These are phyloP conservation scores for Drosophila sproati DNA, from an alignment of 1,140 invertebrate species.

Conservation along the genomic window DNA sequence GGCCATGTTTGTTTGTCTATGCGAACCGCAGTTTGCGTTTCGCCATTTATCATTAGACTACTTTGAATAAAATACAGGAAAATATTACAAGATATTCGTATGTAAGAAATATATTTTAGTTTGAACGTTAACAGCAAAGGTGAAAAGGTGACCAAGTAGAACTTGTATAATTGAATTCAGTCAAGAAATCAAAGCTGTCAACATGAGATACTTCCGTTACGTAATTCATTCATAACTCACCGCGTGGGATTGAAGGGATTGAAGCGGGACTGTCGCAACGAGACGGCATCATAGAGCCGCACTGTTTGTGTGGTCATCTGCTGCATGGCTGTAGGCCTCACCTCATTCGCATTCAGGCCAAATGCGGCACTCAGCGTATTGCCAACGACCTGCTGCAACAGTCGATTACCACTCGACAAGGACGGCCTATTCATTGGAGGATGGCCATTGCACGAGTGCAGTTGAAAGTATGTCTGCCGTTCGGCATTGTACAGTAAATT, in stretches of 20 bases:
- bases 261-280: conserved; percentile 71
- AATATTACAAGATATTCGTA: no score
- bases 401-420: conserved; percentile 28
- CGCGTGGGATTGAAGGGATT: conserved; percentile 82
- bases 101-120: no score
- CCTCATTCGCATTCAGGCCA: conserved; percentile 59
- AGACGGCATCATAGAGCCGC: conserved; percentile 70
- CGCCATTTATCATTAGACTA: no score
- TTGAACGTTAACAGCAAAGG: no score
- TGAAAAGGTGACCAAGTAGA: neutral
- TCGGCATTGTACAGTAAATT: conserved; percentile 80
- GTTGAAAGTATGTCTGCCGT: conserved; percentile 75
- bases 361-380: conserved; percentile 71
- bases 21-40: no score
- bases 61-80: no score
- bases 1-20: no score
- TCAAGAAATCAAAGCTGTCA: neutral
- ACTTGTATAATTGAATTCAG: neutral
- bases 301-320: conserved; percentile 60
- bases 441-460: conserved; percentile 53
- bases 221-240: conserved; percentile 50
- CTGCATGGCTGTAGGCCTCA: conserved; percentile 4
- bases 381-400: conserved; percentile 67
- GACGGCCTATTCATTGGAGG: neutral
- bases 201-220: neutral